Percentiles rank a stretch among this genome's conserved stretches.
Evolutionary conservation across 2,113 vertebrate species (phyloP).

Genomic region (Seriola dumerili): DNA sequence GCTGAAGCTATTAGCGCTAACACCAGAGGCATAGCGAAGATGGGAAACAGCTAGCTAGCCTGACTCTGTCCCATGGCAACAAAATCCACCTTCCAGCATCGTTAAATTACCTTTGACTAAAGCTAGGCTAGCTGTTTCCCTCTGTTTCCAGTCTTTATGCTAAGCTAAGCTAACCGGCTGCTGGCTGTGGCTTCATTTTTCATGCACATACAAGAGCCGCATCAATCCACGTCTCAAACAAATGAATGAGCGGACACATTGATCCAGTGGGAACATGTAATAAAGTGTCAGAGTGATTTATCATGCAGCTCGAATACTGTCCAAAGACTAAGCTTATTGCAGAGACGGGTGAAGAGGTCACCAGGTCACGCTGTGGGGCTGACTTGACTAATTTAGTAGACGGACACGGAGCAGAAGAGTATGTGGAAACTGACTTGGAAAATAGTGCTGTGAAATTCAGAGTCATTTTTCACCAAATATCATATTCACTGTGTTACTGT

Average conservation of each 20-base stretch:
- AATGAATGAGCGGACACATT: too few relatives aligned
- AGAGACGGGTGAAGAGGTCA: constrained; percentile 11
- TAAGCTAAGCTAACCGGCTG: too few relatives aligned
- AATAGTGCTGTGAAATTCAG: too few relatives aligned
- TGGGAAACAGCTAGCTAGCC: too few relatives aligned
- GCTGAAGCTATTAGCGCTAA: not conserved
- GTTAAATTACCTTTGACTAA: not conserved
- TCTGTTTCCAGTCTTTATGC: not conserved
- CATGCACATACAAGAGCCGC: too few relatives aligned
- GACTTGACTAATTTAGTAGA: not conserved
- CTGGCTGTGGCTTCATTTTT: too few relatives aligned
- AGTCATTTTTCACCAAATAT: too few relatives aligned
- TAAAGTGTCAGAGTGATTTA: not conserved
- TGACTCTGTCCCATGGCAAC: too few relatives aligned
- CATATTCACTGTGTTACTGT: too few relatives aligned
- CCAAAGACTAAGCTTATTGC: not conserved
- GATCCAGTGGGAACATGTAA: not conserved
- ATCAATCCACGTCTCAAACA: too few relatives aligned
- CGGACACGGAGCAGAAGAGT: not conserved
- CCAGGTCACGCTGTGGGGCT: not conserved
- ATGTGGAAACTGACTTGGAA: not conserved
- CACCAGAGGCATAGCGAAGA: not conserved
- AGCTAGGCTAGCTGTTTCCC: not conserved
- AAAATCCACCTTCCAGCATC: too few relatives aligned
- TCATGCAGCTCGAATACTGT: not conserved